Conservation (phyloP, 1,140 invertebrate genomes). For the Trigoniulus corallinus region DNA sequence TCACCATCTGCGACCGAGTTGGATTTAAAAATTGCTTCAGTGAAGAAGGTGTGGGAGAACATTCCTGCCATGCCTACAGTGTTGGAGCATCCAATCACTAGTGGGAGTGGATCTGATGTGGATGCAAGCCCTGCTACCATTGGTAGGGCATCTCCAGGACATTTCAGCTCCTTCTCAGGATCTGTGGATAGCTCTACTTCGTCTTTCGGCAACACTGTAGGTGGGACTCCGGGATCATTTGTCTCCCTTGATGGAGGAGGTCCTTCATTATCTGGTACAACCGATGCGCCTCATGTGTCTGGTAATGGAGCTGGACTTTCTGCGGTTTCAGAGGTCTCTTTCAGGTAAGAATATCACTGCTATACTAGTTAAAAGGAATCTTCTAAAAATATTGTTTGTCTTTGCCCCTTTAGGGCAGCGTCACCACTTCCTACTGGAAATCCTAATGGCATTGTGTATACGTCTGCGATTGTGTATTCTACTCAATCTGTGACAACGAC, state of each 20-base stretch:
- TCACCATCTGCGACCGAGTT: constrained; percentile 66
- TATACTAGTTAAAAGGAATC: constrained; percentile 10
- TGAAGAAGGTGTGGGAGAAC: constrained; percentile 76
- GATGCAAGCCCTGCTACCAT: background rate
- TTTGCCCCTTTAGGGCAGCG: too few species aligned
- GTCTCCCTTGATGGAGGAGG: too few species aligned
- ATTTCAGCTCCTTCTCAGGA: constrained; percentile 22
- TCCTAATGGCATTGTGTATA: background rate
- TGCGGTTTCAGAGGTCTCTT: background rate
- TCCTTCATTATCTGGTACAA: background rate
- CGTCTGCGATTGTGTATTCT: constrained; percentile 8
- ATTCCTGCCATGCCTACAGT: constrained; percentile 44
- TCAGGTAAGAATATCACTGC: constrained; percentile 10
- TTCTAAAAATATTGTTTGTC: constrained; percentile 13
- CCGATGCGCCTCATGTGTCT: background rate
- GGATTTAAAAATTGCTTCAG: constrained; percentile 83
- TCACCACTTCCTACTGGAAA: too few species aligned
- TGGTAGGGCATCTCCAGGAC: constrained; percentile 27
- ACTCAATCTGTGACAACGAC: constrained; percentile 20
- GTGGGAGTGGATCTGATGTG: constrained; percentile 24
- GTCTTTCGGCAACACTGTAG: background rate
- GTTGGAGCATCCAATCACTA: constrained; percentile 42
- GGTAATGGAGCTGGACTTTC: background rate
- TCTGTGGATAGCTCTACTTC: constrained; percentile 15
- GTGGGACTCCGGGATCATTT: too few species aligned